Base-by-base conservation (phyloP, 1,140 invertebrate genomes). In the Atta cephalotes region DNA sequence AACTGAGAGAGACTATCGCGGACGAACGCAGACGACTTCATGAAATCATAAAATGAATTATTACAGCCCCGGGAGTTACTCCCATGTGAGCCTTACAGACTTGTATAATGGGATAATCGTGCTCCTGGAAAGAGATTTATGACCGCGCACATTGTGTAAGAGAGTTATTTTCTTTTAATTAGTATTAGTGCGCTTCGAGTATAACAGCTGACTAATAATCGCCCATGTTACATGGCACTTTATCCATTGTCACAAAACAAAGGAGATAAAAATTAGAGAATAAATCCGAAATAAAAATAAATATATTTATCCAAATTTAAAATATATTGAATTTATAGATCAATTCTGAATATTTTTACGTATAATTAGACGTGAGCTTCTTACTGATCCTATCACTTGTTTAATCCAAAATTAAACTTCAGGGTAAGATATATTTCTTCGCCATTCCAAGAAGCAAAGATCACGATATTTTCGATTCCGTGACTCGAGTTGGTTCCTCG, bases 21-120 rank as follows among this genome's bases (percentile, higher is more conserved):
- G 80, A 74, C 25, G 80, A 74, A 49, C 39, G 68, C 80, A 21
- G 70, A 84, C 70, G 80, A 84, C 80, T 84, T 84, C 56, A 84
- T 84, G 70, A 84, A 84, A 84, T 76, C 70, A n/a, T 63, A 84
- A 84, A 84, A 84, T 84, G 80, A 84, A 84, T 84, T 84, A 84
- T 76, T 76, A 16, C 70, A 62, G 80, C 56, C 70, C 28, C 39
- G 56, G 39, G 80, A 84, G 70, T 76, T 51, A 51, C n/a, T 49
- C 31, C 45, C 56, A 74, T 49, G 25, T 58, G 80, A 62, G 80
- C 56, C 72, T 76, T 74, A 62, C 80, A 74, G 49, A 58, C 70
- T 56, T 53, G 49, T 51, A 76, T 84, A 84, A 84, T 84, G 80
- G 45, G 80, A 84, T 84, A 84, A 74, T 84, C 70, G 70, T 62